Percentiles rank a stretch among this genome's conserved stretches.
Evolutionary conservation across 2,113 vertebrate genomes (phyloP).

Genomic region (Rousettus leschenaultii): DNA sequence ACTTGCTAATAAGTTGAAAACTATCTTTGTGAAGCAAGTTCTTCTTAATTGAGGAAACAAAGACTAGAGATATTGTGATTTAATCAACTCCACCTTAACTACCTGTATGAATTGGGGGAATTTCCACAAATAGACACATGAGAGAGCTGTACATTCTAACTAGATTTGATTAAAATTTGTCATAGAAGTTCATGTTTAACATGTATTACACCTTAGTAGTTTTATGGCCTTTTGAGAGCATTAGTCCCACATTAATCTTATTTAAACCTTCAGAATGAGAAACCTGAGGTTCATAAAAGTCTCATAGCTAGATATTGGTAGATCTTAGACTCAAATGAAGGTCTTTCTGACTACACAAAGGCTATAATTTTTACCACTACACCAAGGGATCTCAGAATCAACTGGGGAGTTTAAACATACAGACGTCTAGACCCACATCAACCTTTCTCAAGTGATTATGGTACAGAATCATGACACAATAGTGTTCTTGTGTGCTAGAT

Average conservation of each 20-base stretch:
- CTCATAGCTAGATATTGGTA: neutral
- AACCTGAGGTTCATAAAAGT: neutral
- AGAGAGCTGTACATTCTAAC: neutral
- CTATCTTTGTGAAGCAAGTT: neutral
- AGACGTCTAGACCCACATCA: neutral
- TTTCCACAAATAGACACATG: neutral
- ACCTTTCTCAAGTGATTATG: neutral
- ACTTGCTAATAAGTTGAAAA: neutral
- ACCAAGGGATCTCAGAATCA: neutral
- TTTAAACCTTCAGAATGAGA: neutral
- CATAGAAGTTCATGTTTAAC: neutral
- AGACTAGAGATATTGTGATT: neutral
- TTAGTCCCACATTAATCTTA: neutral
- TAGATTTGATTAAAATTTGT: neutral
- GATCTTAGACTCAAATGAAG: neutral
- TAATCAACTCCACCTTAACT: neutral
- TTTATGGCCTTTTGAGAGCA: neutral
- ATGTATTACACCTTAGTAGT: neutral
- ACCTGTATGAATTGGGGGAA: neutral
- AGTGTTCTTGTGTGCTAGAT: neutral
- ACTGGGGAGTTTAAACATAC: neutral
- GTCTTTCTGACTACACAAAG: neutral
- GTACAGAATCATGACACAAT: neutral
- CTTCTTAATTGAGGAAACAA: neutral
- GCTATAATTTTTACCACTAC: neutral